Evolutionary conservation across 2,113 vertebrate species (phyloP).

Genomic region (Pseudonaja textilis): DNA sequence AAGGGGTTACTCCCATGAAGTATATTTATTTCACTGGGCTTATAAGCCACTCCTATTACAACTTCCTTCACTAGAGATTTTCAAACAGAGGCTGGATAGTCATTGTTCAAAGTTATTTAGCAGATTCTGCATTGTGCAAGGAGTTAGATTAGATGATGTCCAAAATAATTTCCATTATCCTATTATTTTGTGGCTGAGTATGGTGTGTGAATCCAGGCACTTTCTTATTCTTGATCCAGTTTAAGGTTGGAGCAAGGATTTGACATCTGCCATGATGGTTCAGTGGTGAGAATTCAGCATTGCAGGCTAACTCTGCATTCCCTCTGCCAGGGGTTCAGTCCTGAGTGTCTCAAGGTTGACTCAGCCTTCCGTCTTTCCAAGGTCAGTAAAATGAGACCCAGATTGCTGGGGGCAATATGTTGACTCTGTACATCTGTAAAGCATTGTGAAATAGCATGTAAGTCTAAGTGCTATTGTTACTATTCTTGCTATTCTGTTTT

Average conservation of each 20-base stretch:
- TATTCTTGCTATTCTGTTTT: background rate
- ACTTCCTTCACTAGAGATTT: background rate
- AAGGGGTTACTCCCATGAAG: background rate
- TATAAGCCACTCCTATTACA: background rate
- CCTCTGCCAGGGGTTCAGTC: background rate
- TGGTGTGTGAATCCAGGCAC: background rate
- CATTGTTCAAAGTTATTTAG: background rate
- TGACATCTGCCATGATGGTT: background rate
- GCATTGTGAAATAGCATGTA: background rate
- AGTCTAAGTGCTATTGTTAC: background rate
- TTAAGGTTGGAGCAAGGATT: background rate
- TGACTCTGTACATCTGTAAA: background rate
- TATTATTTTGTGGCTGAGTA: background rate
- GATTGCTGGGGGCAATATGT: background rate
- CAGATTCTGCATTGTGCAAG: background rate
- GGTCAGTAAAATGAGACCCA: background rate
- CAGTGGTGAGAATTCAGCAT: background rate
- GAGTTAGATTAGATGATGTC: background rate
- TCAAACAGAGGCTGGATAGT: background rate
- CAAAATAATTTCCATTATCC: background rate
- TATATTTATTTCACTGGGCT: background rate
- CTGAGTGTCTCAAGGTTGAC: background rate
- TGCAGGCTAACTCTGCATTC: background rate
- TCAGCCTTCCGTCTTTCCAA: background rate
- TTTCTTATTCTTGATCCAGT: background rate